Base-by-base conservation (phyloP, 2,113 vertebrate species). In the Alces alces region DNA sequence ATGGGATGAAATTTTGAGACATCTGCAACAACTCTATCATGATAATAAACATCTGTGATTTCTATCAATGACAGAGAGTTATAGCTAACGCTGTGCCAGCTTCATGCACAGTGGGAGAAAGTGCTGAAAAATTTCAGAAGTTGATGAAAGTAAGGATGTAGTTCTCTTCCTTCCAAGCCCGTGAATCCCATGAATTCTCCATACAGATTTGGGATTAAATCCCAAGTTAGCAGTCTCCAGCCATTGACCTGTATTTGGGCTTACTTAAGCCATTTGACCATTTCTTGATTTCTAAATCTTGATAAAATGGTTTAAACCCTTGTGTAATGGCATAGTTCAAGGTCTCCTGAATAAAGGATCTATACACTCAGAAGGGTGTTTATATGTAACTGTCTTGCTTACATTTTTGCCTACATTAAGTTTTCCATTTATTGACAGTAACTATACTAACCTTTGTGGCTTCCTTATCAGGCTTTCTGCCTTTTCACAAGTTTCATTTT, bases 221-320 rank as follows among this genome's bases (percentile, higher is more conserved):
- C 33, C 47, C 27, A 66, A 14, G 2, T 47, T 60, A 90, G 78
- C 6, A 50, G 17, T 61, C 36, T 89, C 78, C 47, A 70, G 13
- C 80, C 66, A 16, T 66, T 78, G 60, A 55, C 25, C 39, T 60
- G 27, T 78, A 36, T 50, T 80, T 8, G n/a, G 11, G 36, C 43
- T 58, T 80, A 50, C 27, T 57, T 13, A 76, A 94, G 54, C 13
- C 25, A 82, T 78, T 82, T 64, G 60, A 82, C 30, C 87, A n/a
- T 64, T 52, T 39, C 45, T 93, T 92, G 58, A 83, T 55, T 85
- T 66, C 86, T 97, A 88, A 28, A 19, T 78, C 86, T 97, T 89
- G 11, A 23, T 73, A 54, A 89, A 97, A 89, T 47, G 11, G 1
- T 55, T 93, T 61, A 64, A 95, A 39, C 76, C 21, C 60, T 45